A percentile compares a stretch with the other conserved stretches of the same genome.
phyloP scores from a whole-genome alignment of 2,888 invertebrate genomes.

The Empis livida region DNA sequence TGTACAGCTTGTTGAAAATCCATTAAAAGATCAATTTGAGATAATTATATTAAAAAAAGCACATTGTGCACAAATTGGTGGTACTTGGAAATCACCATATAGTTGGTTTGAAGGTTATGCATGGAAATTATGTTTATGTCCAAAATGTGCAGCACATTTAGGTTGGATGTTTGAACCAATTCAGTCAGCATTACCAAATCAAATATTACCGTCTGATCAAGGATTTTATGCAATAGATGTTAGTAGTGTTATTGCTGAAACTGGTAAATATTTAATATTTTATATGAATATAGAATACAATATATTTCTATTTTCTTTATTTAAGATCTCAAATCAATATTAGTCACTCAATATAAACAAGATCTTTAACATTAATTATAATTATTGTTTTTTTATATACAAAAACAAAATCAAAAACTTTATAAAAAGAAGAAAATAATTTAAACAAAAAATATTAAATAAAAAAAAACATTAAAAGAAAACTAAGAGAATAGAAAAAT shows the following conservation, averaged over 20 bases:
- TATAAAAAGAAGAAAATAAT: no score
- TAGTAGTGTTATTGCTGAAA: conserved; percentile 26
- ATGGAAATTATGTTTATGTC: conserved; percentile 49
- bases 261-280: conserved; percentile 18
- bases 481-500: conserved; percentile 15
- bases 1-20: conserved; percentile 43
- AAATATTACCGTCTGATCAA: conserved; percentile 21
- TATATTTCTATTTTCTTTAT: no score
- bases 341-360: neutral
- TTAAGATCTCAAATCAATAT: neutral
- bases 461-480: no score
- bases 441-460: no score
- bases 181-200: conserved; percentile 20
- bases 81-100: conserved; percentile 40
- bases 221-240: conserved; percentile 31
- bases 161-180: conserved; percentile 48
- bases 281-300: no score
- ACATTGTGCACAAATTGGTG: conserved; percentile 38
- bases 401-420: no score
- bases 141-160: conserved; percentile 42
- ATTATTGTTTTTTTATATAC: no score
- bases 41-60: conserved; percentile 41
- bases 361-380: neutral
- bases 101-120: conserved; percentile 54
- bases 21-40: conserved; percentile 42